A percentile compares a stretch with the other conserved stretches of the same genome.
phyloP scores from a whole-genome alignment of 2,113 vertebrate genomes.

The Chlorodrepanis virens region DNA sequence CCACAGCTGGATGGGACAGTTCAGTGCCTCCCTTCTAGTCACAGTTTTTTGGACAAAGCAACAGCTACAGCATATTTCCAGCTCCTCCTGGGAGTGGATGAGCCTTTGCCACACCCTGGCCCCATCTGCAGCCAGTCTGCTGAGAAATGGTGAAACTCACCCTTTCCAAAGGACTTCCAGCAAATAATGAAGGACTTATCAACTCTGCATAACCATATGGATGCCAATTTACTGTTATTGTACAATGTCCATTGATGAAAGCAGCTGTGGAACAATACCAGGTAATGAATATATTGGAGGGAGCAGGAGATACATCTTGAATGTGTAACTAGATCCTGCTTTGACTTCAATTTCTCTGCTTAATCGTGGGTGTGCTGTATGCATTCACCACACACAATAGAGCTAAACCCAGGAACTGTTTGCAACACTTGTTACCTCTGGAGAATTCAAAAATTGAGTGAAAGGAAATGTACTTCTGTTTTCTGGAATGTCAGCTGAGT shows the following conservation, averaged over 20 bases:
- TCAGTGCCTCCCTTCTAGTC: background rate
- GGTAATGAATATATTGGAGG: background rate
- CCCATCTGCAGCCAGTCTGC: background rate
- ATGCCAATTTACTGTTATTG: background rate
- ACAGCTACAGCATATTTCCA: background rate
- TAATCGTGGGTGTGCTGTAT: background rate
- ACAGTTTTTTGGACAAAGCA: background rate
- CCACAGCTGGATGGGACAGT: background rate
- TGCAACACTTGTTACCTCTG: background rate
- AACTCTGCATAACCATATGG: background rate
- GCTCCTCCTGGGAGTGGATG: background rate
- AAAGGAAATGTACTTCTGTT: background rate
- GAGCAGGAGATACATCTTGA: background rate
- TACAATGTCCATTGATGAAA: background rate
- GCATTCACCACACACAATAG: background rate
- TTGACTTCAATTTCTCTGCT: background rate
- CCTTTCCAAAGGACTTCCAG: background rate
- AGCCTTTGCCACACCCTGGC: background rate
- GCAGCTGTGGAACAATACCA: background rate
- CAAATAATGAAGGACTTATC: background rate
- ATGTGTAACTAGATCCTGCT: constrained; percentile 1
- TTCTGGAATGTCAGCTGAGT: background rate
- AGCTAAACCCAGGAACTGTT: background rate
- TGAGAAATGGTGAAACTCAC: background rate
- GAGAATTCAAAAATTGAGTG: background rate